phyloP scores from a whole-genome alignment of 1,140 invertebrate genomes.

The Olivierus martensii region DNA sequence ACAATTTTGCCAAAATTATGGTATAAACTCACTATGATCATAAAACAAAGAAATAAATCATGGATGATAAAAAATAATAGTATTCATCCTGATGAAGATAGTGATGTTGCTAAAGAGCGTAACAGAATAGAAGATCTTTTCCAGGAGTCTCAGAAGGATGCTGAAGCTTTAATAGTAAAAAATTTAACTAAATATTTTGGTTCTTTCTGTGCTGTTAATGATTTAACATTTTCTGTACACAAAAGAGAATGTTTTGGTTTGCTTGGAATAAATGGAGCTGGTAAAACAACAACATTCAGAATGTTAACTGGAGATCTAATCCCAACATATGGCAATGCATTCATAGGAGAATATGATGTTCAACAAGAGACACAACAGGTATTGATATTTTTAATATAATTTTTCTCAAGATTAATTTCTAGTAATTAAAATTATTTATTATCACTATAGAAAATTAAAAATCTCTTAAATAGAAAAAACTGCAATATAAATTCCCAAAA shows the following conservation, averaged over 20 bases:
- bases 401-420: too few species aligned
- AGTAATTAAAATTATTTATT: too few species aligned
- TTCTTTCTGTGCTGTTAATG: slow-evolving; percentile 44
- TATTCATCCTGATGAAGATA: background rate
- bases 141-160: background rate
- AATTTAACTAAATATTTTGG: slow-evolving; percentile 13
- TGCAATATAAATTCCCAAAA: too few species aligned
- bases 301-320: slow-evolving; percentile 36
- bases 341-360: slow-evolving; percentile 1
- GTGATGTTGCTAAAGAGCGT: slow-evolving; percentile 3
- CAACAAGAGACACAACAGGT: too few species aligned
- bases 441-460: too few species aligned
- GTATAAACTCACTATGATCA: too few species aligned
- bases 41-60: too few species aligned
- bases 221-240: slow-evolving; percentile 51
- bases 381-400: too few species aligned
- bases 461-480: too few species aligned
- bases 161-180: slow-evolving; percentile 15
- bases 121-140: background rate
- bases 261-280: slow-evolving; percentile 66
- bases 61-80: too few species aligned
- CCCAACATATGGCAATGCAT: slow-evolving; percentile 8
- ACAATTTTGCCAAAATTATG: background rate
- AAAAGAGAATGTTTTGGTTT: slow-evolving; percentile 73
- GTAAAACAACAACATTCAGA: slow-evolving; percentile 78